A percentile compares a stretch with the other conserved stretches of the same genome.
phyloP scores from a whole-genome alignment of 2,113 vertebrate genomes.

The Macrotus californicus region DNA sequence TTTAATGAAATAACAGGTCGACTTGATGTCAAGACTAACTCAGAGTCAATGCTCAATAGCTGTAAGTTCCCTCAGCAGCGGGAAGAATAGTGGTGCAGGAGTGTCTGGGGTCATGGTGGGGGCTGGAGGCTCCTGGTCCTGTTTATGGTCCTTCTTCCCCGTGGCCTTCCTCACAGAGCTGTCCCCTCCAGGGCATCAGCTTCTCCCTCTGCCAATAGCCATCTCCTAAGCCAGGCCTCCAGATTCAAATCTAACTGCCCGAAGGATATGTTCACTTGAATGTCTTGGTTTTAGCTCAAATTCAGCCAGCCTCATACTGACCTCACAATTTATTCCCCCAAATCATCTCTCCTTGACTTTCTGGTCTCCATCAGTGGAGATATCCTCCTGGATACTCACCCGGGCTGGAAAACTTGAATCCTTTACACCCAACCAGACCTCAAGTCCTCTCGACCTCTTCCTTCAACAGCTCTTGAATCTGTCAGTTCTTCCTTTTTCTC shows the following conservation, averaged over 20 bases:
- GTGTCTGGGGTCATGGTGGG: background rate
- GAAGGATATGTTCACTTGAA: background rate
- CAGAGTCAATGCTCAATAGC: background rate
- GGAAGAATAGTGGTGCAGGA: background rate
- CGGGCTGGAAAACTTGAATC: background rate
- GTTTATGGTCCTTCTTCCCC: background rate
- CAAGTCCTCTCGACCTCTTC: background rate
- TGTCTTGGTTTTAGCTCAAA: background rate
- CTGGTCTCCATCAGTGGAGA: background rate
- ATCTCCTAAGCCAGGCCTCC: background rate
- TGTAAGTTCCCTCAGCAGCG: background rate
- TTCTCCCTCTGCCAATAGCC: background rate
- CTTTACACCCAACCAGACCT: background rate
- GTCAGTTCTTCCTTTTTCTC: background rate
- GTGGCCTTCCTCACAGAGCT: background rate
- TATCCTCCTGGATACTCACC: background rate
- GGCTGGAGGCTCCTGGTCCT: background rate
- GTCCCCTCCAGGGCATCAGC: background rate
- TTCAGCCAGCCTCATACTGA: background rate
- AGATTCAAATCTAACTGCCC: background rate
- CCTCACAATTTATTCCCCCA: background rate
- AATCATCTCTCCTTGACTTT: background rate
- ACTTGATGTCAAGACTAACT: background rate
- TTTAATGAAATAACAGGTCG: background rate
- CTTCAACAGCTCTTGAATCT: background rate